These are phyloP conservation scores for Parnassius apollo DNA, from an alignment of 2,888 invertebrate species.

Conservation along the genomic window DNA sequence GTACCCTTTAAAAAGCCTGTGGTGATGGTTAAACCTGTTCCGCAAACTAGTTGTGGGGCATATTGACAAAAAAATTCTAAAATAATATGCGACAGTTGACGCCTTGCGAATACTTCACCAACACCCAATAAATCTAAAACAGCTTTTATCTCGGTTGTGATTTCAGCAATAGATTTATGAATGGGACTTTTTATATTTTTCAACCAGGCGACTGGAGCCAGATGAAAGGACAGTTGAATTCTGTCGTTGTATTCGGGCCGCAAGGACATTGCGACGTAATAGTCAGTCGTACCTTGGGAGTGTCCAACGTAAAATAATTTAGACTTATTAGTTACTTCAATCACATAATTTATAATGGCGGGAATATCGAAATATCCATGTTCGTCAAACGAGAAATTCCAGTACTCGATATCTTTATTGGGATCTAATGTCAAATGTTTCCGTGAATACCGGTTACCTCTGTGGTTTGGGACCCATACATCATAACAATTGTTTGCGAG, in stretches of 20 bases:
- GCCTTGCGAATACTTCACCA: slow-evolving; percentile 83
- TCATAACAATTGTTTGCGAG: slow-evolving; percentile 78
- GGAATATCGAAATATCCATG: slow-evolving; percentile 85
- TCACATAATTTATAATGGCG: slow-evolving; percentile 69
- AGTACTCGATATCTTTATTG: slow-evolving; percentile 56
- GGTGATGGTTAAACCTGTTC: slow-evolving; percentile 75
- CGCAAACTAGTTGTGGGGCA: slow-evolving; percentile 76
- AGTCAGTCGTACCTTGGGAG: slow-evolving; percentile 83
- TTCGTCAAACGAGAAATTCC: slow-evolving; percentile 84
- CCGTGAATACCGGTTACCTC: slow-evolving; percentile 83
- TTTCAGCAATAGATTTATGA: slow-evolving; percentile 39
- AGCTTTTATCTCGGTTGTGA: slow-evolving; percentile 39
- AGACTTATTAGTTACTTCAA: slow-evolving; percentile 61
- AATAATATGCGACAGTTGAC: slow-evolving; percentile 66
- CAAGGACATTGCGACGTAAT: slow-evolving; percentile 74
- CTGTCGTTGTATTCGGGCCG: slow-evolving; percentile 79
- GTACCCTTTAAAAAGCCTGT: slow-evolving; percentile 80
- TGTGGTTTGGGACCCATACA: slow-evolving; percentile 54
- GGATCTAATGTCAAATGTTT: slow-evolving; percentile 67
- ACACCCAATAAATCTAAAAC: slow-evolving; percentile 67
- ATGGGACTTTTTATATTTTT: slow-evolving; percentile 63
- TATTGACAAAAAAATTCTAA: slow-evolving; percentile 56
- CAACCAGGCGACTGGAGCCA: slow-evolving; percentile 81
- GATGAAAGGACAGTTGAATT: slow-evolving; percentile 69
- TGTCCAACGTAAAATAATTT: slow-evolving; percentile 84